Base-by-base conservation (phyloP, 35 echinoderm and acorn worm species). In the Ophiothrix spiculata region DNA sequence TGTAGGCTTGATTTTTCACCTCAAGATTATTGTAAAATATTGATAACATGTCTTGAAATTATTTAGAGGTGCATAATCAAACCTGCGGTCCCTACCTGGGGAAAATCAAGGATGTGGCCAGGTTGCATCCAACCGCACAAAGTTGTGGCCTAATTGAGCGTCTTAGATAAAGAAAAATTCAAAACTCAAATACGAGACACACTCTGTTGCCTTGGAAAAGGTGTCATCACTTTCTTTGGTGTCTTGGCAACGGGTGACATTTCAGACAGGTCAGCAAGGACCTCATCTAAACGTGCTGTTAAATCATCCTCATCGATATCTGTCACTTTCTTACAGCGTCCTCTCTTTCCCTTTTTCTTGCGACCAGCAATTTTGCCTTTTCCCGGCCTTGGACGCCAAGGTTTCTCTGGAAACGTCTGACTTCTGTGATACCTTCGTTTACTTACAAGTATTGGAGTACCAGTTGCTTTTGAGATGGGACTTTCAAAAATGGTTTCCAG, bases 181-280 rank as follows among this genome's bases (percentile, higher is more conserved):
- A n/a, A n/a, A n/a, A n/a, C 42, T 19, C 42, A 6, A 49, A 69
- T 69, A n/a, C 60, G 60, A 4, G 60, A 69, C 25, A 25, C 16
- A 25, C 23, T 69, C 6, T 49, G 42, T 69, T 69, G 60, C 25
- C 60, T 69, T 69, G 60, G 60, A 69, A 15, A 69, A 4, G 60
- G 60, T 15, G 60, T 69, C 60, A 69, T 69, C 6, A 69, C 60
- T 69, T 69, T 69, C 23, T 69, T 69, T n/a, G 60, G 60, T 69
- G 60, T 25, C 29, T n/a, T 10, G 29, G 60, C 60, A 6, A 69
- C 60, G 8, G 60, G 60, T 25, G 60, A 69, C 17, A 69, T 4
- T 69, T 69, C 60, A 2, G 60, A 6, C 1, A 69, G 23, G 25
- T 69, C 60, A 6, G 60, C 60, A 12, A 69, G 23, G 29, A 69